Evolutionary conservation across 2,888 invertebrate species (phyloP).

Genomic region (Allacma fusca): DNA sequence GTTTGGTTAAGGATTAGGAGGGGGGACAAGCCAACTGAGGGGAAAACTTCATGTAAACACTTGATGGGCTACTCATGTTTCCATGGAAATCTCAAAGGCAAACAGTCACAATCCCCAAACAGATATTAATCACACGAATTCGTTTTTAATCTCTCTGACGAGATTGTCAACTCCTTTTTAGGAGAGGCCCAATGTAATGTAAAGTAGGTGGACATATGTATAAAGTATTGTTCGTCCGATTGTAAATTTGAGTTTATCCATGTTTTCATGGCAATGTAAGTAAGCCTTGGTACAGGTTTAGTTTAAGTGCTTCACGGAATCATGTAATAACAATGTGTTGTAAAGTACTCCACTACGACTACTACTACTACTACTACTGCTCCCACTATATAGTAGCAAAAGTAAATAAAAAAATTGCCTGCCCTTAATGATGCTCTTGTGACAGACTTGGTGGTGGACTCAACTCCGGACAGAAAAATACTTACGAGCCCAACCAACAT

Average conservation of each 20-base stretch:
- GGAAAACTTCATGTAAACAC: conserved; percentile 51
- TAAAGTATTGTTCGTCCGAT: conserved; percentile 10
- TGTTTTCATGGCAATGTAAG: conserved; percentile 21
- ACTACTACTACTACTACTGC: no score
- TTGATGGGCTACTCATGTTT: conserved; percentile 58
- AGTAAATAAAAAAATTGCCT: conserved; percentile 13
- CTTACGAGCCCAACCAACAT: no score
- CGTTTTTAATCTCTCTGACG: conserved; percentile 51
- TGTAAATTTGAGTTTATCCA: conserved; percentile 26
- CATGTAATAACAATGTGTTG: conserved; percentile 10
- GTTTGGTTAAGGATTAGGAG: conserved; percentile 52
- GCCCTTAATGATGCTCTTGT: conserved; percentile 3
- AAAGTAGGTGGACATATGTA: conserved; percentile 37
- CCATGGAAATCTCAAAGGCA: conserved; percentile 55
- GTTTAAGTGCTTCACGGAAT: conserved; percentile 17
- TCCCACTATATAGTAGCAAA: not conserved
- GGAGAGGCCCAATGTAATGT: conserved; percentile 25
- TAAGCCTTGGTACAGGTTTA: conserved; percentile 13
- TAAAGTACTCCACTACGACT: not conserved
- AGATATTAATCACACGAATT: conserved; percentile 59
- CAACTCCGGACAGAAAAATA: no score
- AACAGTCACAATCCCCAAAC: conserved; percentile 55
- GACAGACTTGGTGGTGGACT: no score
- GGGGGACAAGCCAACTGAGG: conserved; percentile 21
- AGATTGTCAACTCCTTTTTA: conserved; percentile 50